Conservation (phyloP, 1,140 invertebrate species). For the Lethrus apterus region DNA sequence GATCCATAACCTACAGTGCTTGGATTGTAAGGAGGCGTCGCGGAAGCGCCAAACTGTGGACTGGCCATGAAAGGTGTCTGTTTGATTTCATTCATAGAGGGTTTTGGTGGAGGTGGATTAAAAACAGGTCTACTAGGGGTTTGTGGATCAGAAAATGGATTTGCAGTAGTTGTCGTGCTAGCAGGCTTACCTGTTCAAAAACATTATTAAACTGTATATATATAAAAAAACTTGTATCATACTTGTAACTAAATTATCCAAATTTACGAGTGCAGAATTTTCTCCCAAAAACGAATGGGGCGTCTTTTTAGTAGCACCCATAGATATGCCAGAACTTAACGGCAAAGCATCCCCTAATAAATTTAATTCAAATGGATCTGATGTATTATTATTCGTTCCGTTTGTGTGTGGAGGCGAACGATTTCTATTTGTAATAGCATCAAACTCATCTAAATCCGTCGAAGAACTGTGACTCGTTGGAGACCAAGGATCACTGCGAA, state of each 20-base stretch:
- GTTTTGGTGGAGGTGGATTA: constrained; percentile 38
- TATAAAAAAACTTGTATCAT: constrained; percentile 19
- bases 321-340: constrained; percentile 36
- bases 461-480: constrained; percentile 48
- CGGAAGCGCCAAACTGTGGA: constrained; percentile 22
- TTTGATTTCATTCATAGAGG: constrained; percentile 50
- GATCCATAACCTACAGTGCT: background rate
- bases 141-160: constrained; percentile 43
- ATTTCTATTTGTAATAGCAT: constrained; percentile 67
- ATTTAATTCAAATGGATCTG: constrained; percentile 66
- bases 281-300: constrained; percentile 90
- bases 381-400: constrained; percentile 31
- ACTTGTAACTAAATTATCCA: constrained; percentile 83
- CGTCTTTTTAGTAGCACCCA: constrained; percentile 65
- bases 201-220: constrained; percentile 6
- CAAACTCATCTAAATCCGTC: constrained; percentile 76
- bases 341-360: constrained; percentile 50
- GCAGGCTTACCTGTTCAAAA: constrained; percentile 29
- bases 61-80: constrained; percentile 40
- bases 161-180: constrained; percentile 27
- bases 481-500: constrained; percentile 34
- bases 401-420: constrained; percentile 42
- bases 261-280: constrained; percentile 88
- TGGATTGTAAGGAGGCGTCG: constrained; percentile 6
- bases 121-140: constrained; percentile 30